Evolutionary conservation across 1,140 invertebrate species (phyloP).

Genomic region (Megalopta genalis): DNA sequence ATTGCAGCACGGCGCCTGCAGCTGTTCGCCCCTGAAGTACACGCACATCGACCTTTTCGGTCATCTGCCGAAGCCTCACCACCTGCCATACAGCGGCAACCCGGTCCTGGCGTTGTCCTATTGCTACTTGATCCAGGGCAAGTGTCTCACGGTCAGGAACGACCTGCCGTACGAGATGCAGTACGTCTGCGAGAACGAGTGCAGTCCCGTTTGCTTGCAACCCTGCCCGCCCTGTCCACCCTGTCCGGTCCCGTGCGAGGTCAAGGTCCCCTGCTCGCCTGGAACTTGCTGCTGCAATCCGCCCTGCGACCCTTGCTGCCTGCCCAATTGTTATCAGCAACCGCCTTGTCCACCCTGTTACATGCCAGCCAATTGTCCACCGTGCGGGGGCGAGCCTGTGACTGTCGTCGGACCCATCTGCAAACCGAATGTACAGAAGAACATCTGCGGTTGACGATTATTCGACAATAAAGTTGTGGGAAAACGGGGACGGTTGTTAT

Average conservation of each 20-base stretch:
- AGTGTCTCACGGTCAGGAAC: slow-evolving; percentile 69
- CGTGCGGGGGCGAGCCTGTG: slow-evolving; percentile 41
- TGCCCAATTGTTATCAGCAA: slow-evolving; percentile 11
- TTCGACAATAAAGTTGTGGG: not conserved
- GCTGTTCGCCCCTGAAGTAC: slow-evolving; percentile 73
- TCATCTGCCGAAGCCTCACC: slow-evolving; percentile 56
- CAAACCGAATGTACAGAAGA: slow-evolving; percentile 56
- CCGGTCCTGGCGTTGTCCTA: slow-evolving; percentile 71
- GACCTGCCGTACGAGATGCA: slow-evolving; percentile 66
- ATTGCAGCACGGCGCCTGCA: slow-evolving; percentile 74
- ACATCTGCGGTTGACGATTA: not conserved
- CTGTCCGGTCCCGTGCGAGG: slow-evolving; percentile 17
- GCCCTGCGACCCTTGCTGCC: slow-evolving; percentile 34
- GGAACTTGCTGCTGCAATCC: slow-evolving; percentile 17
- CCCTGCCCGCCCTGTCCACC: slow-evolving; percentile 54
- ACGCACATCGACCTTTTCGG: slow-evolving; percentile 73
- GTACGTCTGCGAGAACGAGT: slow-evolving; percentile 66
- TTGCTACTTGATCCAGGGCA: slow-evolving; percentile 74
- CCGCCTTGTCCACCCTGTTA: slow-evolving; percentile 10
- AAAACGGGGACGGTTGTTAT: not conserved
- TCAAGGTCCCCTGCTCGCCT: slow-evolving; percentile 18
- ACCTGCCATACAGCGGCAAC: slow-evolving; percentile 69
- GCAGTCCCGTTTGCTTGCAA: slow-evolving; percentile 63
- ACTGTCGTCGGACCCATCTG: slow-evolving; percentile 54
- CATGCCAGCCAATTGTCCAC: not conserved